Conservation (phyloP, 2,888 invertebrate genomes). For the Linyphia triangularis region DNA sequence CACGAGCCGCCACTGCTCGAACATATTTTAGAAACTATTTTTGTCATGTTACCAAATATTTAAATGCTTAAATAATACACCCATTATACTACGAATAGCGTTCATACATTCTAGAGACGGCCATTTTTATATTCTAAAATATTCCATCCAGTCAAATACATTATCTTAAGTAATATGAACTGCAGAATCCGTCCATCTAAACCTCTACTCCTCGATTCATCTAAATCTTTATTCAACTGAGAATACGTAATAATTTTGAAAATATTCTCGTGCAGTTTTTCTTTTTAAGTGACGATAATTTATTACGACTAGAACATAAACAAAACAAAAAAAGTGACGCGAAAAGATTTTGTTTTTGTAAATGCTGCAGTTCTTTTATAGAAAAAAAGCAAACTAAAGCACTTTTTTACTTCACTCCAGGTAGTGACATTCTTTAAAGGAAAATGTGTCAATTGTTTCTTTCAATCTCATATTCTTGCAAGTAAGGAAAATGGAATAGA, state of each 20-base stretch:
- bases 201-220: not conserved
- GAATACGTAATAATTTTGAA: not conserved
- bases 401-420: not conserved
- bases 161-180: too few relatives aligned
- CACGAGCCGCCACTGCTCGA: too few relatives aligned
- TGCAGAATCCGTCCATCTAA: too few relatives aligned
- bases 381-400: not conserved
- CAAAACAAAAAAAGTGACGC: not conserved
- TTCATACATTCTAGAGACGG: too few relatives aligned
- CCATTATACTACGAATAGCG: too few relatives aligned
- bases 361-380: constrained; percentile 5
- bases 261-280: not conserved
- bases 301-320: not conserved
- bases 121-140: too few relatives aligned
- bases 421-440: constrained; percentile 6
- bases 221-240: not conserved
- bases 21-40: too few relatives aligned
- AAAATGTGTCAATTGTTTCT: constrained; percentile 45
- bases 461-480: constrained; percentile 30
- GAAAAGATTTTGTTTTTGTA: constrained; percentile 3
- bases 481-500: constrained; percentile 35
- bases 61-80: too few relatives aligned
- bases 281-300: not conserved
- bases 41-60: too few relatives aligned
- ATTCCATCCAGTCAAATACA: too few relatives aligned